phyloP scores from a whole-genome alignment of 1,140 invertebrate species.

The Lepidurus arcticus region DNA sequence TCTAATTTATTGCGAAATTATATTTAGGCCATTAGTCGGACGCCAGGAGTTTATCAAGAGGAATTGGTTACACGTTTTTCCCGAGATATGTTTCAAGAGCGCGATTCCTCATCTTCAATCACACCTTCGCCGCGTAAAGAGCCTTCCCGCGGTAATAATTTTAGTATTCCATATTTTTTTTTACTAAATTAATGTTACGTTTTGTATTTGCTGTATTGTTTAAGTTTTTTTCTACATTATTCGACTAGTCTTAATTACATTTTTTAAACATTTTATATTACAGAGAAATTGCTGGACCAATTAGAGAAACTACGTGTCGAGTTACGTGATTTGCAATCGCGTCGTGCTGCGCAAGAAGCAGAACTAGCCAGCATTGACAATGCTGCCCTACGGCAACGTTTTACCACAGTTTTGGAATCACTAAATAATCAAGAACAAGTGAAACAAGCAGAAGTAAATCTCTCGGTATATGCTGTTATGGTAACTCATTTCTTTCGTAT shows the following conservation, averaged over 20 bases:
- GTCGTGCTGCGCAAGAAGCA: slow-evolving; percentile 67
- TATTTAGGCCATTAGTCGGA: neutral
- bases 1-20: too few species aligned
- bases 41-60: neutral
- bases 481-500: neutral
- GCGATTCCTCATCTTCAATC: slow-evolving; percentile 1
- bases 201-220: neutral
- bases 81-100: slow-evolving; percentile 24
- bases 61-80: slow-evolving; percentile 27
- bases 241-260: slow-evolving; percentile 20
- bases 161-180: neutral
- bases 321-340: slow-evolving; percentile 62
- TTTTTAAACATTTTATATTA: slow-evolving; percentile 31
- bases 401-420: slow-evolving; percentile 71
- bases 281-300: slow-evolving; percentile 44
- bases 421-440: slow-evolving; percentile 68
- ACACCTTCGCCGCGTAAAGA: slow-evolving; percentile 19
- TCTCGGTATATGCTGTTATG: neutral
- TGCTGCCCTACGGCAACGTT: slow-evolving; percentile 67
- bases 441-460: slow-evolving; percentile 66
- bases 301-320: slow-evolving; percentile 50
- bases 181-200: too few species aligned
- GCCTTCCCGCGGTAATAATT: neutral
- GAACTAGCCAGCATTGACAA: slow-evolving; percentile 84
- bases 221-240: neutral